Percentiles rank a stretch among this genome's conserved stretches.
These are phyloP conservation scores for Pseudotriccus pelzelni DNA, from an alignment of 2,797 vertebrate genomes.

Conservation along the genomic window DNA sequence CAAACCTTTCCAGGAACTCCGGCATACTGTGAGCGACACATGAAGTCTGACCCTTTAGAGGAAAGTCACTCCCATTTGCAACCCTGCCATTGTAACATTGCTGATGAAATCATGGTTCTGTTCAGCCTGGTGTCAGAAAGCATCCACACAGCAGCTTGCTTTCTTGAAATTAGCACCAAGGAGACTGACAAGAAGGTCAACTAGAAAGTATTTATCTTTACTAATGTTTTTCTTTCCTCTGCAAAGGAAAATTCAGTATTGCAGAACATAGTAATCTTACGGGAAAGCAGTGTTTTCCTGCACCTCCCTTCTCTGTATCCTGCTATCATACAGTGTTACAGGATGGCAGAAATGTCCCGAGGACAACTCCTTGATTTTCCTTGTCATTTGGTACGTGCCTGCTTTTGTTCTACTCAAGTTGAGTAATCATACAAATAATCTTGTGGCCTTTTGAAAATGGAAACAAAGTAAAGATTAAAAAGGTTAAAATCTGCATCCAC, in stretches of 20 bases:
- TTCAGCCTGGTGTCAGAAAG: neutral
- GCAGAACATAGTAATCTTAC: neutral
- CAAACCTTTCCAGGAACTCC: neutral
- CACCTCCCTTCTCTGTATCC: neutral
- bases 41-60: neutral
- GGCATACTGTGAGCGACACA: neutral
- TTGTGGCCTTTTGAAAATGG: slow-evolving; percentile 63
- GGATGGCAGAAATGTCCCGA: neutral
- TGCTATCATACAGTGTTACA: neutral
- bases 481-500: slow-evolving; percentile 69
- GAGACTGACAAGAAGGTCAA: neutral
- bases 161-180: neutral
- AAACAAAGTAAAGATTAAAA: slow-evolving; percentile 67
- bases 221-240: neutral
- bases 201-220: neutral
- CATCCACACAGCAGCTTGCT: neutral
- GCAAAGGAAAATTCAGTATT: neutral
- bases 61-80: neutral
- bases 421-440: slow-evolving; percentile 57
- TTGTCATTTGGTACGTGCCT: neutral
- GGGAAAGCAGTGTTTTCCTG: neutral
- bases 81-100: neutral
- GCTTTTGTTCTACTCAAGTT: slow-evolving; percentile 38
- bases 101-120: neutral
- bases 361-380: neutral